phyloP scores from a whole-genome alignment of 1,140 invertebrate species.

The Babylonia areolata region DNA sequence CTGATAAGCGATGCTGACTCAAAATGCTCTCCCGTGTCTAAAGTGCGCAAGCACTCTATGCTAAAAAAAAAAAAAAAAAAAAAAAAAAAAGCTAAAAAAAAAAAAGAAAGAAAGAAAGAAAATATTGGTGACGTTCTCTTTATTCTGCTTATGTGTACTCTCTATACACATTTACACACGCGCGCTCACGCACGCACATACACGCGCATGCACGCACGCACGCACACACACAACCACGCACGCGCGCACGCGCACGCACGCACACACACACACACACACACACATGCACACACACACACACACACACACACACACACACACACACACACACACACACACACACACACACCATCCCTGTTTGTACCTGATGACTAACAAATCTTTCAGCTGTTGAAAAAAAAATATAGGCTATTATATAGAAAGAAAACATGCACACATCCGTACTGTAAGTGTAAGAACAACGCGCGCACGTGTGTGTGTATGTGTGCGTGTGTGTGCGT shows the following conservation, averaged over 20 bases:
- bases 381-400: too few species aligned
- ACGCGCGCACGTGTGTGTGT: too few species aligned
- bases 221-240: too few species aligned
- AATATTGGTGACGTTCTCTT: neutral
- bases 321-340: too few species aligned
- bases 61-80: neutral
- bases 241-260: neutral
- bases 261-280: slow-evolving; percentile 10
- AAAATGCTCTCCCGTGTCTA: too few species aligned
- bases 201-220: too few species aligned
- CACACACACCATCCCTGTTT: neutral
- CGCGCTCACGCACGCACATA: too few species aligned
- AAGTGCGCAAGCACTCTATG: neutral
- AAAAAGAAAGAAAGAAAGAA: too few species aligned
- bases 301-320: slow-evolving; percentile 25
- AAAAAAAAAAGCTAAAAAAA: neutral
- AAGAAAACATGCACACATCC: neutral
- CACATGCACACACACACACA: slow-evolving; percentile 20
- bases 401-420: too few species aligned
- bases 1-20: too few species aligned
- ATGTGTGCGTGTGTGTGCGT: neutral
- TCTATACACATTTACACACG: too few species aligned
- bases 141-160: too few species aligned
- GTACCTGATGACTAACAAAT: neutral
- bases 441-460: neutral